A percentile compares a stretch with the other conserved stretches of the same genome.
These are phyloP conservation scores for Coleophora deauratella DNA, from an alignment of 2,888 invertebrate genomes.

Conservation along the genomic window DNA sequence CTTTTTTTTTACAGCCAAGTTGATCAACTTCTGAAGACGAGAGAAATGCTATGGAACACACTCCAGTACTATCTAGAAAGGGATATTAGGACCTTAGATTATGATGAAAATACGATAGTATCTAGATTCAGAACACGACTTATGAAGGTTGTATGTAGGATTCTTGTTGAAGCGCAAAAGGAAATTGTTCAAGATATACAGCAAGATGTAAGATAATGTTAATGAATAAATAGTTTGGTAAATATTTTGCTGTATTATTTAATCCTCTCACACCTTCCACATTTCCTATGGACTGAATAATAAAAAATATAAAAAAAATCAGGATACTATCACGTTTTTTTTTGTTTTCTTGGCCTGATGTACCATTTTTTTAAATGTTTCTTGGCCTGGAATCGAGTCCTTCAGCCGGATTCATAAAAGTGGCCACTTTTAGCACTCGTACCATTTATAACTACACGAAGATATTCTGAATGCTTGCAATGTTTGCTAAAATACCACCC, in stretches of 20 bases:
- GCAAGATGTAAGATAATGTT: neutral
- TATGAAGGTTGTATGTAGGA: slow-evolving; percentile 40
- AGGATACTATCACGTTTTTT: no score
- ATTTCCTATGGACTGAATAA: no score
- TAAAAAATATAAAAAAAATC: no score
- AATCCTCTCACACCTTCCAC: no score
- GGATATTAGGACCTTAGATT: slow-evolving; percentile 33
- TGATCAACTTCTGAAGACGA: slow-evolving; percentile 44
- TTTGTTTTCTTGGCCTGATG: no score
- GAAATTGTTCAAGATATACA: slow-evolving; percentile 23
- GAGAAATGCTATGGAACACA: slow-evolving; percentile 62
- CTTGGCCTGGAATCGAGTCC: no score
- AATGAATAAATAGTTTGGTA: slow-evolving; percentile 4
- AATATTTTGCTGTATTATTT: neutral
- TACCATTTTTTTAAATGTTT: no score
- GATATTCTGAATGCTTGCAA: no score
- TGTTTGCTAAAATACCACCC: no score
- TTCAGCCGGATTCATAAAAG: no score
- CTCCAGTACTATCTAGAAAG: slow-evolving; percentile 64
- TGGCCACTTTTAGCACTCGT: no score
- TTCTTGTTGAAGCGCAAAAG: slow-evolving; percentile 43
- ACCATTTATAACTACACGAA: no score
- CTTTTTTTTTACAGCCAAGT: slow-evolving; percentile 74
- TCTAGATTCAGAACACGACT: slow-evolving; percentile 41
- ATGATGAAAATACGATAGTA: slow-evolving; percentile 30